Evolutionary conservation across 2,888 invertebrate genomes (phyloP).

Genomic region (Chymomyza amoena): DNA sequence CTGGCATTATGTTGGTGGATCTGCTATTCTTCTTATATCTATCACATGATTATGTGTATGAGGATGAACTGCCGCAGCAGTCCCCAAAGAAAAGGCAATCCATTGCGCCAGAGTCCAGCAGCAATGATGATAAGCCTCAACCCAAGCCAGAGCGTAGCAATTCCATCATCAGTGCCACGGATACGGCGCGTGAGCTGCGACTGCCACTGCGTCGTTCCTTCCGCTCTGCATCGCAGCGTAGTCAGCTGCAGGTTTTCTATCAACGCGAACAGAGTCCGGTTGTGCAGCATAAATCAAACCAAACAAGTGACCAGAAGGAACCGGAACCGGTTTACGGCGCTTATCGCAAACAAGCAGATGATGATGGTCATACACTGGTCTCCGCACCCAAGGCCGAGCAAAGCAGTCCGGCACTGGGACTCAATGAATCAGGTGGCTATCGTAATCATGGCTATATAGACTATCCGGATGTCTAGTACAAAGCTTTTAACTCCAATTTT

Average conservation of each 20-base stretch:
- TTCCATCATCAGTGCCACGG: neutral
- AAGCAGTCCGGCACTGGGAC: neutral
- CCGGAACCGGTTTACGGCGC: neutral
- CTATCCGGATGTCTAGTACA: neutral
- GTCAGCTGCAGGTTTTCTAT: neutral
- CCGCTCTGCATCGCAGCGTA: neutral
- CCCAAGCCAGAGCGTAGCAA: neutral
- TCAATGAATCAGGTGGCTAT: neutral
- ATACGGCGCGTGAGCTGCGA: neutral
- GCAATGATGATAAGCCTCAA: neutral
- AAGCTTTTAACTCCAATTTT: neutral
- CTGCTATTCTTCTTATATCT: conserved; percentile 90
- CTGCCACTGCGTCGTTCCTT: neutral
- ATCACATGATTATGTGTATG: conserved; percentile 88
- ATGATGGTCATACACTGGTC: neutral
- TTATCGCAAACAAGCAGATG: neutral
- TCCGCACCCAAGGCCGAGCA: neutral
- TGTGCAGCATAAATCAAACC: neutral
- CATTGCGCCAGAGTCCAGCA: neutral
- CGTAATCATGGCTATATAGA: neutral
- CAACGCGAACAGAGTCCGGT: neutral
- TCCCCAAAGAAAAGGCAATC: neutral
- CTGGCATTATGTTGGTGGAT: conserved; percentile 90
- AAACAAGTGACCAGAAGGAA: neutral
- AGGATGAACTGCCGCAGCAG: neutral